Conservation (phyloP, 2,888 invertebrate species). For the Thyatira batis region DNA sequence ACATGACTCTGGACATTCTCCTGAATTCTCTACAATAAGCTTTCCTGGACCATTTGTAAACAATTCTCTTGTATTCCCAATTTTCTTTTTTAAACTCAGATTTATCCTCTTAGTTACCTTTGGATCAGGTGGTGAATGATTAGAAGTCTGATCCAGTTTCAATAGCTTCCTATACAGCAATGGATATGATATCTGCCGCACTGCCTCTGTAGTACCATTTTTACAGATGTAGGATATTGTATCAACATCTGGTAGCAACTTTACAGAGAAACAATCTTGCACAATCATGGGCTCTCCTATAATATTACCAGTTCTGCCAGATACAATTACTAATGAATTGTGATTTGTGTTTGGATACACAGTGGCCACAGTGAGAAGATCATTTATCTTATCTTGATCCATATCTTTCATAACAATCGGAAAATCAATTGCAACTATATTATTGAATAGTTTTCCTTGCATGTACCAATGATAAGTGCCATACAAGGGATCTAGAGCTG, state of each 20-base stretch:
- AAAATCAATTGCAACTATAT: slow-evolving; percentile 84
- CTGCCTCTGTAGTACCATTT: slow-evolving; percentile 81
- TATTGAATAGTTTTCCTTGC: slow-evolving; percentile 75
- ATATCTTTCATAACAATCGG: slow-evolving; percentile 88
- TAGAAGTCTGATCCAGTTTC: slow-evolving; percentile 52
- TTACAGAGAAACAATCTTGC: slow-evolving; percentile 82
- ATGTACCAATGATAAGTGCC: slow-evolving; percentile 83
- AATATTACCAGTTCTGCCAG: slow-evolving; percentile 86
- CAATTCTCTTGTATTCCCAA: slow-evolving; percentile 80
- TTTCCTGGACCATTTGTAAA: slow-evolving; percentile 84
- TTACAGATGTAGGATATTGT: slow-evolving; percentile 82
- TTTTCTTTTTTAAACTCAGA: slow-evolving; percentile 80
- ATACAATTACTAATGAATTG: slow-evolving; percentile 85
- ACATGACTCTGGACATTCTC: slow-evolving; percentile 87
- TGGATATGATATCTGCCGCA: slow-evolving; percentile 62
- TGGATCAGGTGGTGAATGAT: slow-evolving; percentile 52
- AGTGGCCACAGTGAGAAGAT: slow-evolving; percentile 84
- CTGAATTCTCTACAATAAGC: slow-evolving; percentile 87
- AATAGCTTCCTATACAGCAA: slow-evolving; percentile 58
- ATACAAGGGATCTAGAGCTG: slow-evolving; percentile 77
- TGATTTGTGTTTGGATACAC: slow-evolving; percentile 76
- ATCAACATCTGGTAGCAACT: slow-evolving; percentile 80
- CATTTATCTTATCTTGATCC: slow-evolving; percentile 86
- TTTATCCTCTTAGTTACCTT: slow-evolving; percentile 73
- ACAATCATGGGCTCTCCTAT: slow-evolving; percentile 84